A percentile compares a stretch with the other conserved stretches of the same genome.
Conservation (phyloP, 2,888 invertebrate genomes). For the Emmelina monodactyla region DNA sequence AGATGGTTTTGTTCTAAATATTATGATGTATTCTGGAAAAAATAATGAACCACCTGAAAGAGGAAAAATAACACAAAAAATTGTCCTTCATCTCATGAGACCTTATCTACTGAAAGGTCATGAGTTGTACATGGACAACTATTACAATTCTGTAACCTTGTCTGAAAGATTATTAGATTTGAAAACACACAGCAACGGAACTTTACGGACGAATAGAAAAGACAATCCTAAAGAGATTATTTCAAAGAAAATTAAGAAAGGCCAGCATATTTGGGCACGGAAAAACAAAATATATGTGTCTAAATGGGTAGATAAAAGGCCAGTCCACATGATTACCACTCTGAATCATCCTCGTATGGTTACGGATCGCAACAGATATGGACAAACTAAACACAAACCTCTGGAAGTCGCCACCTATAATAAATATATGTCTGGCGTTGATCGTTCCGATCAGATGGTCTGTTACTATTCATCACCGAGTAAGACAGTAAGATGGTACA, state of each 20-base stretch:
- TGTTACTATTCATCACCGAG: constrained; percentile 13
- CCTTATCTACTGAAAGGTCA: constrained; percentile 11
- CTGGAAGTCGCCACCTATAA: constrained; percentile 13
- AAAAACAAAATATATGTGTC: constrained; percentile 10
- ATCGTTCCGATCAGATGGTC: constrained; percentile 13
- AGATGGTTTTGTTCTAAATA: constrained; percentile 14
- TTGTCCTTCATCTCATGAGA: constrained; percentile 6
- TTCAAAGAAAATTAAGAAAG: constrained; percentile 10
- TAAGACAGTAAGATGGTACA: constrained; percentile 14
- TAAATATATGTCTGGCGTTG: constrained; percentile 14
- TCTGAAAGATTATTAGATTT: constrained; percentile 9
- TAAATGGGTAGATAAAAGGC: constrained; percentile 11
- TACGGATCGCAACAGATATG: constrained; percentile 5
- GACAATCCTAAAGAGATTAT: constrained; percentile 10
- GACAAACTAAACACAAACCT: constrained; percentile 7
- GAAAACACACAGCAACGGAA: constrained; percentile 10
- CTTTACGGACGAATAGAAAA: constrained; percentile 11
- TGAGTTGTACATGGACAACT: constrained; percentile 13
- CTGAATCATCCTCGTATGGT: constrained; percentile 5
- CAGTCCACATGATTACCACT: constrained; percentile 11
- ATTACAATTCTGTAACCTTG: constrained; percentile 8
- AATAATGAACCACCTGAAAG: not conserved
- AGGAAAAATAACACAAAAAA: constrained; percentile 8
- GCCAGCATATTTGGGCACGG: constrained; percentile 8
- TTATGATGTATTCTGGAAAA: constrained; percentile 13